Evolutionary conservation across 2,797 vertebrate species (phyloP).

Genomic region (Premnoplex brunnescens): DNA sequence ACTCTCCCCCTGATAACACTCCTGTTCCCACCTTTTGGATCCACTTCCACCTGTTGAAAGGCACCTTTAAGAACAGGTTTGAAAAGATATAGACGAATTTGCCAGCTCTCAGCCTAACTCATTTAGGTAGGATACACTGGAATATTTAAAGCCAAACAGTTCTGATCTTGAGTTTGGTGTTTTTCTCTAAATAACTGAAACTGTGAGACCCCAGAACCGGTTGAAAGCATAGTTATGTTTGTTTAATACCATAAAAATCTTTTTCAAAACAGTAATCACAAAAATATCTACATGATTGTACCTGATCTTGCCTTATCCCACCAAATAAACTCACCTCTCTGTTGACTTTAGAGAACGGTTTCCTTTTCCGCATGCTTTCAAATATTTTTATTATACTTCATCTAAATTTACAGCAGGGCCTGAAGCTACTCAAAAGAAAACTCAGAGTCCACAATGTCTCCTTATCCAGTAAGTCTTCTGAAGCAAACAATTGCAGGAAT

Average conservation of each 20-base stretch:
- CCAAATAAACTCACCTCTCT: background rate
- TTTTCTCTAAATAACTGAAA: background rate
- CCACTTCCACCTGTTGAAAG: background rate
- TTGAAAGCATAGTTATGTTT: background rate
- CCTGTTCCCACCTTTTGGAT: background rate
- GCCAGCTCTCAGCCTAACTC: background rate
- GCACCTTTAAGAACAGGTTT: background rate
- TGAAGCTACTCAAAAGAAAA: slow-evolving; percentile 37
- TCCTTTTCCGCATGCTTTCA: background rate
- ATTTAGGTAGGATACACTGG: background rate
- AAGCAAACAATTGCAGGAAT: background rate
- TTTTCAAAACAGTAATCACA: background rate
- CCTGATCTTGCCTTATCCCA: background rate
- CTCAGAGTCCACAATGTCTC: background rate
- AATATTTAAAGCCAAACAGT: background rate
- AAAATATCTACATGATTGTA: background rate
- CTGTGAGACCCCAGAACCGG: background rate
- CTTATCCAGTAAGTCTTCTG: background rate
- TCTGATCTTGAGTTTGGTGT: background rate
- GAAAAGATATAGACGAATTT: background rate
- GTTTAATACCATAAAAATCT: background rate
- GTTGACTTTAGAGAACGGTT: background rate
- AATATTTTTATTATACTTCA: background rate
- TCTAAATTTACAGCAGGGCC: background rate
- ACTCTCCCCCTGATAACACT: background rate